Evolutionary conservation across 2,888 invertebrate species (phyloP).

Genomic region (Resseliella maxima): DNA sequence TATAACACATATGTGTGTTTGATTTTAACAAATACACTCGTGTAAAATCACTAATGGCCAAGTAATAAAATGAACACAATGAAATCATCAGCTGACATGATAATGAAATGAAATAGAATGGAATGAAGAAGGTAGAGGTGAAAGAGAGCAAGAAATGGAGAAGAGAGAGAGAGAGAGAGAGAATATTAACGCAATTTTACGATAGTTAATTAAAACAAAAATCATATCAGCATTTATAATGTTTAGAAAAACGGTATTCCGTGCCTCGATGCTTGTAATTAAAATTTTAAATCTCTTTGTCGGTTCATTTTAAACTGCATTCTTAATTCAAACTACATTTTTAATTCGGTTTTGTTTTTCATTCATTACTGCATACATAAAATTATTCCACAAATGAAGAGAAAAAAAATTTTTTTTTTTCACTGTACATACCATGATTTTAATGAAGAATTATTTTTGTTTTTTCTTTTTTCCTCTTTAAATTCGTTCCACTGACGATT

Average conservation of each 20-base stretch:
- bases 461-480: not conserved
- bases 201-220: not conserved
- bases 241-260: not conserved
- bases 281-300: slow-evolving; percentile 6
- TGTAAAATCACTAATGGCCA: not conserved
- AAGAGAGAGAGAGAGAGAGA: not conserved
- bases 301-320: slow-evolving; percentile 22
- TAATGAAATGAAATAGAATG: not conserved
- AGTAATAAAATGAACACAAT: not conserved
- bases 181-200: not conserved
- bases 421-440: slow-evolving; percentile 29
- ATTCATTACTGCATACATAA: not conserved
- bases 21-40: not conserved
- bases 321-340: too few relatives aligned
- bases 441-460: not conserved
- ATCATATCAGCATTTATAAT: slow-evolving; percentile 32
- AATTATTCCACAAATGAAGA: not conserved
- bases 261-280: not conserved
- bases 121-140: not conserved
- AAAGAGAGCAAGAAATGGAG: too few relatives aligned
- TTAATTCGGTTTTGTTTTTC: not conserved
- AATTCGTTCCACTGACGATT: not conserved
- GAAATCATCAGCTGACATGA: not conserved
- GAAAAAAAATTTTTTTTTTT: too few relatives aligned
- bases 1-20: slow-evolving; percentile 5